phyloP scores from a whole-genome alignment of 2,888 invertebrate species.

The Xylota segnis region DNA sequence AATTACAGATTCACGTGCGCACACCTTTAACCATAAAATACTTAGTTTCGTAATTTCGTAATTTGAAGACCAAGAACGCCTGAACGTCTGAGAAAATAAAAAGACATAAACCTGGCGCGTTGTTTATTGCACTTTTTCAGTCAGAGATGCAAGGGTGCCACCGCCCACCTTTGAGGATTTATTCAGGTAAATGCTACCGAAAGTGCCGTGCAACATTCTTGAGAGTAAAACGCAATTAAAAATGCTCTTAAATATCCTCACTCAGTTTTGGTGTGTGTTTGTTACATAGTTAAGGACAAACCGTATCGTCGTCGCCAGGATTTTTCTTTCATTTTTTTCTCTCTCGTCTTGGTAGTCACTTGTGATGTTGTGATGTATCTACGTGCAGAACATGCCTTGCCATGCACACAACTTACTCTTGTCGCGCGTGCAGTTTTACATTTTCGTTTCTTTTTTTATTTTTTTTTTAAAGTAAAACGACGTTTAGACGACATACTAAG shows the following conservation, averaged over 20 bases:
- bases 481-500: slow-evolving; percentile 22
- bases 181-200: slow-evolving; percentile 30
- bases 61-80: slow-evolving; percentile 7
- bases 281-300: not conserved
- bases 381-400: slow-evolving; percentile 4
- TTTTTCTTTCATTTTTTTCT: not conserved
- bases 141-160: not conserved
- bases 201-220: slow-evolving; percentile 57
- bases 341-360: not conserved
- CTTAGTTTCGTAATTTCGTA: slow-evolving; percentile 44
- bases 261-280: slow-evolving; percentile 13
- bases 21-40: slow-evolving; percentile 57
- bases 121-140: slow-evolving; percentile 50
- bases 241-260: slow-evolving; percentile 42
- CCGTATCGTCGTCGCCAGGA: not conserved
- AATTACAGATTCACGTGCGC: slow-evolving; percentile 64
- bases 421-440: slow-evolving; percentile 27
- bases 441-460: slow-evolving; percentile 3
- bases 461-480: slow-evolving; percentile 14
- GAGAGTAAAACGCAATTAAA: slow-evolving; percentile 54
- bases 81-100: slow-evolving; percentile 19
- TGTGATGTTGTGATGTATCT: slow-evolving; percentile 19
- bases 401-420: slow-evolving; percentile 3
- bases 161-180: slow-evolving; percentile 1
- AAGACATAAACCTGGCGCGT: slow-evolving; percentile 20